phyloP scores from a whole-genome alignment of 2,797 vertebrate species.

The Myripristis murdjan region DNA sequence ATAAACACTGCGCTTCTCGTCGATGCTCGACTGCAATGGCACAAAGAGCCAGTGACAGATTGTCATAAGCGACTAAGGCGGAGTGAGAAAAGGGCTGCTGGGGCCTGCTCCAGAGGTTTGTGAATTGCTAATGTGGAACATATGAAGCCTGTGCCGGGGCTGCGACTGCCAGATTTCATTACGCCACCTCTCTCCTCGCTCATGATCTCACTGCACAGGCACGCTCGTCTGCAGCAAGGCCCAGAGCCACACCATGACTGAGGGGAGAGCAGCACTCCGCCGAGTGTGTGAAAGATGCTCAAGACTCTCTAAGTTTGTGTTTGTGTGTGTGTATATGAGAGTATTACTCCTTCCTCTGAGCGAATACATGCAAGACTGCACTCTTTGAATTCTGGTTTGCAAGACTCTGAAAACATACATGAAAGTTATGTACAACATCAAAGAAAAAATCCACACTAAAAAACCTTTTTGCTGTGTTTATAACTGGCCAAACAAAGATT shows the following conservation, averaged over 20 bases:
- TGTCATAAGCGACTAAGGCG: conserved; percentile 78
- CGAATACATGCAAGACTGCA: neutral
- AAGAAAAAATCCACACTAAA: no score
- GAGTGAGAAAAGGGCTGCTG: conserved; percentile 71
- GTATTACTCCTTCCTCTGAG: neutral
- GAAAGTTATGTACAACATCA: neutral
- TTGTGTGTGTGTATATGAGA: conserved; percentile 12
- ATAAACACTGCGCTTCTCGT: conserved; percentile 68
- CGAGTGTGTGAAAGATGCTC: conserved; percentile 44
- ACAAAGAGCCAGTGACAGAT: conserved; percentile 82
- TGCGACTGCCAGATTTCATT: conserved; percentile 88
- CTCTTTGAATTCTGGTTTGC: neutral
- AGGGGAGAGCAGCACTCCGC: conserved; percentile 39
- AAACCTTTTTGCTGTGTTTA: no score
- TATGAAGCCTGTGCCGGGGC: conserved; percentile 83
- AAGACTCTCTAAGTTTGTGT: conserved; percentile 33
- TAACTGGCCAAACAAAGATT: no score
- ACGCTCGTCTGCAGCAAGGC: conserved; percentile 82
- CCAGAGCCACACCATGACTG: conserved; percentile 41
- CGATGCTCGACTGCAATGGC: conserved; percentile 66
- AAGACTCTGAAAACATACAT: conserved; percentile 3
- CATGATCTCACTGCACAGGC: conserved; percentile 89
- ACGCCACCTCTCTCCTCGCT: conserved; percentile 83
- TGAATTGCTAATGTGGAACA: conserved; percentile 88
- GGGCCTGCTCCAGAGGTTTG: conserved; percentile 76